Conservation (phyloP, 1,140 invertebrate genomes). For the Cyclargus thomasi region DNA sequence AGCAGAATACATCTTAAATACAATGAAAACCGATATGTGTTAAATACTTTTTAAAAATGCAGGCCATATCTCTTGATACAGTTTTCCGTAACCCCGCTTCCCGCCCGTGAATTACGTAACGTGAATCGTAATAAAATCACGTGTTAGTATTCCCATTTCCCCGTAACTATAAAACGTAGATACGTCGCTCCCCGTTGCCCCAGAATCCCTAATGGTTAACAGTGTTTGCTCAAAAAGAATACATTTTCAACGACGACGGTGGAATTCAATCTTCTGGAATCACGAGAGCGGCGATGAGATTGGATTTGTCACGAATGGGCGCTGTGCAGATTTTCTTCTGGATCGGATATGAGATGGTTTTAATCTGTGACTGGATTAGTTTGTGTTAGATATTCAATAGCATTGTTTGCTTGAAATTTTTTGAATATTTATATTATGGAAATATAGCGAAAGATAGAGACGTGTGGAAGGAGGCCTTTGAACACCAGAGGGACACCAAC, state of each 20-base stretch:
- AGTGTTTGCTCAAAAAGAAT: conserved; percentile 19
- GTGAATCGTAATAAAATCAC: conserved; percentile 20
- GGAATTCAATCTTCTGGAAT: conserved; percentile 2
- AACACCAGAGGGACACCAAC: too few species aligned
- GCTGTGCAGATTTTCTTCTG: neutral
- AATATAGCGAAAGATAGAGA: too few species aligned
- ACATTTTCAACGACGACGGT: neutral
- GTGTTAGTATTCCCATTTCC: conserved; percentile 23
- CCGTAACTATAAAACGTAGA: conserved; percentile 27
- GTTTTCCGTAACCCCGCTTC: too few species aligned
- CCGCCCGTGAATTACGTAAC: conserved; percentile 19
- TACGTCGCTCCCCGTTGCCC: conserved; percentile 16
- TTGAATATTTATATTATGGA: too few species aligned
- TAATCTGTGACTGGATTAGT: neutral
- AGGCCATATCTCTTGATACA: too few species aligned
- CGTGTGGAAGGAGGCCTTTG: too few species aligned
- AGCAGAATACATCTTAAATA: too few species aligned
- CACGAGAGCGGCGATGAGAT: neutral
- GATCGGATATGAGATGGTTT: neutral
- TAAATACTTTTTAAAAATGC: too few species aligned
- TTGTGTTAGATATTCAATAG: neutral
- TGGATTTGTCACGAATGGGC: neutral
- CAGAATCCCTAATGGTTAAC: conserved; percentile 21
- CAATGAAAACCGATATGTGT: too few species aligned
- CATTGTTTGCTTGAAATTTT: neutral